These are phyloP conservation scores for Neuroterus valhalla DNA, from an alignment of 1,140 invertebrate species.

Conservation along the genomic window DNA sequence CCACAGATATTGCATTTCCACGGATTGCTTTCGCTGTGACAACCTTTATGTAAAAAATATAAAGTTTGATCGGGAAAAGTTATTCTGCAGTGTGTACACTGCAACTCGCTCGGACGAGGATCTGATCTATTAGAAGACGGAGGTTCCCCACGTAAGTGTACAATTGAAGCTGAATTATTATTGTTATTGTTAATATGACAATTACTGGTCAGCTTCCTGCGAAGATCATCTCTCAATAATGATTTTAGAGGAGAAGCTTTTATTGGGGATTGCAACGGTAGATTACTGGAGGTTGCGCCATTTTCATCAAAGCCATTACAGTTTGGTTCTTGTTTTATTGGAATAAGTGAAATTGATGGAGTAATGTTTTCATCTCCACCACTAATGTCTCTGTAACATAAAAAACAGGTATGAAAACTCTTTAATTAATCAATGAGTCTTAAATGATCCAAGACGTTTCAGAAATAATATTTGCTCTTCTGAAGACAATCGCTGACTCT, in stretches of 20 bases:
- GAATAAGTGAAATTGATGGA: conserved; percentile 89
- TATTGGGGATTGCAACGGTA: conserved; percentile 78
- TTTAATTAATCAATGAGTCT: not conserved
- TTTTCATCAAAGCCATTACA: conserved; percentile 74
- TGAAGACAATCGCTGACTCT: too few relatives aligned
- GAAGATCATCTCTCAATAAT: conserved; percentile 86
- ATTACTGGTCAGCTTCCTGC: conserved; percentile 82
- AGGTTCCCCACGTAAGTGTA: conserved; percentile 69
- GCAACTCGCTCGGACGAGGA: conserved; percentile 76
- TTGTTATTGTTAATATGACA: conserved; percentile 72
- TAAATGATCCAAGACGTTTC: too few relatives aligned
- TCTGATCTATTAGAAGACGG: conserved; percentile 73
- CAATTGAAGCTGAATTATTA: conserved; percentile 59
- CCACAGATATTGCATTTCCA: conserved; percentile 99
- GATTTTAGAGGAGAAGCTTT: conserved; percentile 90
- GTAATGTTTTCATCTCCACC: conserved; percentile 77
- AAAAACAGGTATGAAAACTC: not conserved
- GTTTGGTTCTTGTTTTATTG: conserved; percentile 85
- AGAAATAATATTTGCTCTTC: too few relatives aligned
- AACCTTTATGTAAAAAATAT: conserved; percentile 97
- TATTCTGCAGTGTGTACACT: conserved; percentile 93
- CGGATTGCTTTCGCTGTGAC: conserved; percentile 96
- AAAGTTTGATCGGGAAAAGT: conserved; percentile 95
- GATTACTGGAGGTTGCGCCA: conserved; percentile 78
- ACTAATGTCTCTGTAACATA: conserved; percentile 53